Base-by-base conservation (phyloP, 2,113 vertebrate species). In the Thermophis baileyi region DNA sequence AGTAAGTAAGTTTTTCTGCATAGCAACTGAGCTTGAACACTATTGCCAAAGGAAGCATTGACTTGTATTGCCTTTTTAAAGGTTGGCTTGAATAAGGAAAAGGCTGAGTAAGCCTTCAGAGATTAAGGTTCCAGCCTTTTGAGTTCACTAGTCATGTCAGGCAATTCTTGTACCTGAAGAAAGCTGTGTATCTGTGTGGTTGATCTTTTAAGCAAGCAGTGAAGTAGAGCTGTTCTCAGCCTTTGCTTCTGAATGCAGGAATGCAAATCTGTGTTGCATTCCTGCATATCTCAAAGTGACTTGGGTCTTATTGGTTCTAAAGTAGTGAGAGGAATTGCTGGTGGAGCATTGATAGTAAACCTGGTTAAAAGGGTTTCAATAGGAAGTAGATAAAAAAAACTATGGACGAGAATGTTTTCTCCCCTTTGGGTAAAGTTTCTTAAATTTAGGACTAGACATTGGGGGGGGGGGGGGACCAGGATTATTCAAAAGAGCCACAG, bases 381-480 rank as follows among this genome's bases (percentile, higher is more conserved):
- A 81, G 69, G 35, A 18, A 40, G 69, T 40, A 74, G 69, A 35
- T 81, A 7, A 40, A n/a, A 81, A 81, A 81, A 81, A 7, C n/a
- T 81, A 81, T 81, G 35, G n/a, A 35, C 20, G 6, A 40, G 6
- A 40, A 40, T 81, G 3, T 0, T 22, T 6, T 16, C 63, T 0
- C 63, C 30, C 1, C 63, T 40, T 74, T 35, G 69, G 35, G n/a
- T 40, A 81, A 2, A 35, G 6, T 81, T 40, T 20, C 69, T 7
- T 81, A 40, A 81, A 40, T 81, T 81, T 40, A 3, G 69, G 35
- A 81, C 16, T 74, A 74, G 35, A 8, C 69, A 8, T 40, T 81
- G n/a, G 0, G 16, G 25, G 4, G 1, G 16, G 1, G 6, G 10
- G 4, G 4, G 3, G 0, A 40, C 2, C 6, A 81, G 69, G 16